Evolutionary conservation across 2,888 invertebrate species (phyloP).

Genomic region (Dasysyrphus tricinctus): DNA sequence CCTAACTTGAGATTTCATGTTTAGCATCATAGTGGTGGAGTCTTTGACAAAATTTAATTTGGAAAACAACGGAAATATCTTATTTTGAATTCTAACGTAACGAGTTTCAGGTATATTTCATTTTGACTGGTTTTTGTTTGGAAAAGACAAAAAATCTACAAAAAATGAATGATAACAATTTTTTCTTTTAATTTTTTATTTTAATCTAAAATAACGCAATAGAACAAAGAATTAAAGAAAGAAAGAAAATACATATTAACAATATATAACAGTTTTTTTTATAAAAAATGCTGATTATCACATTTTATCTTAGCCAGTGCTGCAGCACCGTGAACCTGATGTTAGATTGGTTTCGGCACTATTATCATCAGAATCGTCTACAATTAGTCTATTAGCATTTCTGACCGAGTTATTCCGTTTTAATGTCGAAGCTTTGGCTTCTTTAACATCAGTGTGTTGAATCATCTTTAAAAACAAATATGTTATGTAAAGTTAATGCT

Average conservation of each 20-base stretch:
- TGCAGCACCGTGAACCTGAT: constrained; percentile 70
- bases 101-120: too few species aligned
- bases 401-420: constrained; percentile 76
- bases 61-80: too few species aligned
- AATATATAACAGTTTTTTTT: constrained; percentile 65
- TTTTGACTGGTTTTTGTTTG: too few species aligned
- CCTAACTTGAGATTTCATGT: too few species aligned
- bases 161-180: not conserved
- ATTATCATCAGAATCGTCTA: constrained; percentile 76
- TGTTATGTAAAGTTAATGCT: not conserved
- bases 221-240: constrained; percentile 27
- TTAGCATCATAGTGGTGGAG: too few species aligned
- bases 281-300: constrained; percentile 70
- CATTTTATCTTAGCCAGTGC: constrained; percentile 72
- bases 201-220: constrained; percentile 47
- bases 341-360: constrained; percentile 51
- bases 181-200: constrained; percentile 43
- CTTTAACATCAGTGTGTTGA: constrained; percentile 53
- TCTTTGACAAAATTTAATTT: too few species aligned
- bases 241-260: constrained; percentile 51
- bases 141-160: too few species aligned
- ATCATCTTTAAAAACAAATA: constrained; percentile 42
- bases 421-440: constrained; percentile 70
- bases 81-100: too few species aligned
- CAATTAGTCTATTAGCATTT: constrained; percentile 76